A percentile compares a stretch with the other conserved stretches of the same genome.
These are phyloP conservation scores for Drosophila putrida DNA, from an alignment of 2,888 invertebrate species.

Conservation along the genomic window DNA sequence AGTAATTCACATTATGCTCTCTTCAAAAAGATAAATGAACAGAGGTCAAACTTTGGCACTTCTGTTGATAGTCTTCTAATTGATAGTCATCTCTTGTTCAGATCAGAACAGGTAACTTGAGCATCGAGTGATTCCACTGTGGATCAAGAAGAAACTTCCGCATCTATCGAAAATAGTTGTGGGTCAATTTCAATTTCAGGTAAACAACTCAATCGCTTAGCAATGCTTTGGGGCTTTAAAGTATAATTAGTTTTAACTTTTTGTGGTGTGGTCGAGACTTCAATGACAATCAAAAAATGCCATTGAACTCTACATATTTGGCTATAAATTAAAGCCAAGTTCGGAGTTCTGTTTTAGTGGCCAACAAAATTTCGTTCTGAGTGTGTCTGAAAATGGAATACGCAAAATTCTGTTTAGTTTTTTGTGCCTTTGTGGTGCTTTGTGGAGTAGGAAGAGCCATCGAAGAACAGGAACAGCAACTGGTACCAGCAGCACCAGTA, in stretches of 20 bases:
- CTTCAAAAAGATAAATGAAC: not conserved
- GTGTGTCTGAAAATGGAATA: conserved; percentile 52
- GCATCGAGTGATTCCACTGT: conserved; percentile 27
- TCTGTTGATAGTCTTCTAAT: not conserved
- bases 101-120: not conserved
- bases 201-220: conserved; percentile 40
- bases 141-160: conserved; percentile 36
- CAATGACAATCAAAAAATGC: conserved; percentile 63
- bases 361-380: conserved; percentile 20
- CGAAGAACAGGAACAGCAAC: conserved; percentile 7
- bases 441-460: conserved; percentile 8
- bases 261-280: conserved; percentile 26
- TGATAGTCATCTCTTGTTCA: not conserved
- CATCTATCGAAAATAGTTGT: conserved; percentile 25
- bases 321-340: conserved; percentile 61
- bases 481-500: not conserved
- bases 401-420: conserved; percentile 28
- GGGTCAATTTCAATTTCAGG: conserved; percentile 61
- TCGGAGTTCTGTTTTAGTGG: conserved; percentile 49
- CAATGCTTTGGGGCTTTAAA: conserved; percentile 14
- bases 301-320: conserved; percentile 56
- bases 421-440: conserved; percentile 41
- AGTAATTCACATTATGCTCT: not conserved
- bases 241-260: conserved; percentile 53
- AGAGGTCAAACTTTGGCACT: not conserved